Evolutionary conservation across 1,140 invertebrate genomes (phyloP), one percentile per base, ranked within the genome.

Genomic region (Xylocopa sonorina): DNA sequence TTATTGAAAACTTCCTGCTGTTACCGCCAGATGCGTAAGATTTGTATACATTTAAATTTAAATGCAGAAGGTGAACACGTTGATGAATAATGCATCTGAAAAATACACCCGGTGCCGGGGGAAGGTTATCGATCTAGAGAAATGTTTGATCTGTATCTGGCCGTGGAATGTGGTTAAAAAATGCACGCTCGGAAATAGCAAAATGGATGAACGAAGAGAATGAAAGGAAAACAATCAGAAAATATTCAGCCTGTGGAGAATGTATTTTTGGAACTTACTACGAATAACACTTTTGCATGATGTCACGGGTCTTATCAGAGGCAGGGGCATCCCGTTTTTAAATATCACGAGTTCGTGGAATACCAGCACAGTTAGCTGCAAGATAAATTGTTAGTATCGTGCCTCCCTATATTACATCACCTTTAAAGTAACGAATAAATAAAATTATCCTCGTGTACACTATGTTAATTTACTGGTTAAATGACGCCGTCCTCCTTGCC

Each of bases 271-370:
- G 7, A 27, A n/a, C 41, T 29, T 18, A 10, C 48, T 58, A 58
- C 9, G 29, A 48, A 48, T 58, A 48, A 38, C 4, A 18, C 9
- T 68, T 50, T 38, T 34, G 51, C 48, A 21, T 29, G 53, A 50
- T 50, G 66, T 77, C 64, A 38, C 43, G 74, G 34, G 24, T 4
- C 24, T 77, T 69, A 77, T 77, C 75, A 14, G 10, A 0, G 16
- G 1, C 16, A 43, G n/a, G n/a, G n/a, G n/a, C n/a, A n/a, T n/a
- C n/a, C 29, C 51, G n/a, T 50, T 69, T 57, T 34, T 57, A 69
- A 51, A 57, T 68, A 68, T 16, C 51, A 10, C 21, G 16, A 6
- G 51, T 29, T 53, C 18, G 18, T 12, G 21, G 9, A 18, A 38
- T 14, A 2, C 18, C 9, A 34, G 38, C 58, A 29, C 14, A n/a